These are phyloP conservation scores for Drosophila pachea DNA, from an alignment of 1,140 invertebrate genomes.

Conservation along the genomic window DNA sequence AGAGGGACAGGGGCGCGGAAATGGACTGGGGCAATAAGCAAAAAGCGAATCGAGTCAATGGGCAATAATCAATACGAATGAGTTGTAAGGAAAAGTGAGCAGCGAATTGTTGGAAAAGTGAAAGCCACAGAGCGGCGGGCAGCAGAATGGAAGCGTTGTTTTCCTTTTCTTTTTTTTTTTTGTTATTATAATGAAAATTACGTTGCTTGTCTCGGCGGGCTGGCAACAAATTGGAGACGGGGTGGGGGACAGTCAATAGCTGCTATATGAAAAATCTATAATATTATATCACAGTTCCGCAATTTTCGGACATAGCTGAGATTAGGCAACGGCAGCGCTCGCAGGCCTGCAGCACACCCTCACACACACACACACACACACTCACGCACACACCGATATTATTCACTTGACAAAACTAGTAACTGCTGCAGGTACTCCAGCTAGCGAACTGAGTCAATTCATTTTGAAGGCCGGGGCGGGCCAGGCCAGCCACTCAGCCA, in stretches of 20 bases:
- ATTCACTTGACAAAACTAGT: slow-evolving; percentile 58
- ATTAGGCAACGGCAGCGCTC: slow-evolving; percentile 59
- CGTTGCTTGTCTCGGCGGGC: slow-evolving; percentile 44
- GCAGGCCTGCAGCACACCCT: slow-evolving; percentile 15
- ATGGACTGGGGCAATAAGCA: slow-evolving; percentile 36
- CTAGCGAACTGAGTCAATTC: slow-evolving; percentile 57
- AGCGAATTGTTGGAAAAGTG: slow-evolving; percentile 59
- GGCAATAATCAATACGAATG: slow-evolving; percentile 69
- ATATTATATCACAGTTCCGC: slow-evolving; percentile 66
- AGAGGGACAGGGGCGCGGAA: neutral
- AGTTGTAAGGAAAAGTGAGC: slow-evolving; percentile 65
- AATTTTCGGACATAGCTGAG: slow-evolving; percentile 34
- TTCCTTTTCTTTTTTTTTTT: slow-evolving; percentile 13
- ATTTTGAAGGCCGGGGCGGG: slow-evolving; percentile 65
- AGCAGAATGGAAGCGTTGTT: slow-evolving; percentile 43
- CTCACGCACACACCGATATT: too few relatives aligned
- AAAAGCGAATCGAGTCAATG: slow-evolving; percentile 48
- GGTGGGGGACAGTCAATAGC: neutral
- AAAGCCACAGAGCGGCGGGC: slow-evolving; percentile 46
- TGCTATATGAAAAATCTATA: slow-evolving; percentile 41
- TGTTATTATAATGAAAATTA: slow-evolving; percentile 50
- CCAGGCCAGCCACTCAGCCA: slow-evolving; percentile 35
- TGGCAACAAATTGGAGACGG: neutral
- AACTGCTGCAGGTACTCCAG: slow-evolving; percentile 37
- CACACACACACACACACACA: slow-evolving; percentile 11